Base-by-base conservation (phyloP, 1,140 invertebrate genomes). In the Bombus affinis region DNA sequence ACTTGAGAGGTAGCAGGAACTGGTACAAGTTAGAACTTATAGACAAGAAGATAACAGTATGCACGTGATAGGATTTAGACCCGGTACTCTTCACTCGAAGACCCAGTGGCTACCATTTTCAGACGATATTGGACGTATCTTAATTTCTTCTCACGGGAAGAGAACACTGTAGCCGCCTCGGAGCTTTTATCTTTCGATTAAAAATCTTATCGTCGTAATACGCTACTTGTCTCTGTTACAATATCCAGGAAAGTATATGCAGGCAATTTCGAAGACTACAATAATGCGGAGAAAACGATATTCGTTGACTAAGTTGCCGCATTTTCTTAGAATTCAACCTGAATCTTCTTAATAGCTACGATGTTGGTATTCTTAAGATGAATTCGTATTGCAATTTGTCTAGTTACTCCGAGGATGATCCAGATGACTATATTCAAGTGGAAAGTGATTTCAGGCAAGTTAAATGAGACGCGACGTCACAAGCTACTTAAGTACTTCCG, bases 1-100 rank as follows among this genome's bases (percentile, higher is more conserved):
- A 76, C 25, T 76, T 59, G 74, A 76, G 37, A 76, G 74, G 35
- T 39, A 39, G 47, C 53, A 59, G 74, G 18, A 76, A 35, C 32
- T 28, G 25, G 32, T 57, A 28, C 73, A 8, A 57, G 35, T 35
- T 57, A n/a, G 53, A 53, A 8, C 25, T 39, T 35, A 6, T 25
- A 28, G 35, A 22, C 35, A 8, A 1, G 10, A 13, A 35, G 44
- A 28, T 57, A 53, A 15, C 74, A 35, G 25, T 75, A 42, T 28
- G 28, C 70, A n/a, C 25, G 25, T 72, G 73, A 75, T 57, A 75
- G 47, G 37, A 59, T 59, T 76, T 76, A 28, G 35, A 57, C 37
- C 13, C 3, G 39, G 28, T 18, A 22, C 32, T 37, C 47, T 57
- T n/a, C 35, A 10, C 47, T 39, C 35, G 35, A n/a, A 18, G 35